Evolutionary conservation across 2,797 vertebrate genomes (phyloP).

Genomic region (Rhynchotus rufescens): DNA sequence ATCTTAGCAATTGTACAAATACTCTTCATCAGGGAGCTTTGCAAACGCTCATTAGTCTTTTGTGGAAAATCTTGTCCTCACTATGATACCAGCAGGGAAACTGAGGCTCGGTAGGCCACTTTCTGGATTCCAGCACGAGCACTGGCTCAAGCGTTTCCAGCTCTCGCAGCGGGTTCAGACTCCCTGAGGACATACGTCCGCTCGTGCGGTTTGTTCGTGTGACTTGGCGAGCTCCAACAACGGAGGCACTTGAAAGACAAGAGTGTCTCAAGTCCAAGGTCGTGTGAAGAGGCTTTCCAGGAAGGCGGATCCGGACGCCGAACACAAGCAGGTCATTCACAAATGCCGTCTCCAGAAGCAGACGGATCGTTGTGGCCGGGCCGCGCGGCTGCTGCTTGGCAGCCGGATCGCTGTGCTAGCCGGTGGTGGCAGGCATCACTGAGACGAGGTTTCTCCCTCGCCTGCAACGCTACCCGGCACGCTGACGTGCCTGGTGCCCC

Average conservation of each 20-base stretch:
- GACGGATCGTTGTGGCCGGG: neutral
- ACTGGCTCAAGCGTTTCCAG: accelerated
- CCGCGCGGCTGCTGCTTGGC: slow-evolving; percentile 27
- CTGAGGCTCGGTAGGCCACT: neutral
- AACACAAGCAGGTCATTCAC: slow-evolving; percentile 28
- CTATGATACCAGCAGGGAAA: neutral
- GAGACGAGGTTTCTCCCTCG: neutral
- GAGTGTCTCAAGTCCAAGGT: neutral
- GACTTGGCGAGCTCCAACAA: neutral
- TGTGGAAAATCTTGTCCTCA: neutral
- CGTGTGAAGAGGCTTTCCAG: slow-evolving; percentile 1
- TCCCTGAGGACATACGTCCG: accelerated
- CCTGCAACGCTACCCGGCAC: neutral
- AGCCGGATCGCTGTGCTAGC: neutral
- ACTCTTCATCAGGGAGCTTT: neutral
- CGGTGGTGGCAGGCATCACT: slow-evolving; percentile 9
- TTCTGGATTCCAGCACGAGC: neutral
- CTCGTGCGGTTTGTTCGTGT: accelerated
- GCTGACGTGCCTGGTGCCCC: accelerated
- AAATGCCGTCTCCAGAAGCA: neutral
- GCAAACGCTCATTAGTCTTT: neutral
- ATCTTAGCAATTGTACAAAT: neutral
- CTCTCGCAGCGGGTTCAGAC: accelerated
- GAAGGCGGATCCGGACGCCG: slow-evolving; percentile 14
- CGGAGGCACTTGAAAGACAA: neutral